phyloP scores from a whole-genome alignment of 2,797 vertebrate genomes.

The Galaxias olidus region DNA sequence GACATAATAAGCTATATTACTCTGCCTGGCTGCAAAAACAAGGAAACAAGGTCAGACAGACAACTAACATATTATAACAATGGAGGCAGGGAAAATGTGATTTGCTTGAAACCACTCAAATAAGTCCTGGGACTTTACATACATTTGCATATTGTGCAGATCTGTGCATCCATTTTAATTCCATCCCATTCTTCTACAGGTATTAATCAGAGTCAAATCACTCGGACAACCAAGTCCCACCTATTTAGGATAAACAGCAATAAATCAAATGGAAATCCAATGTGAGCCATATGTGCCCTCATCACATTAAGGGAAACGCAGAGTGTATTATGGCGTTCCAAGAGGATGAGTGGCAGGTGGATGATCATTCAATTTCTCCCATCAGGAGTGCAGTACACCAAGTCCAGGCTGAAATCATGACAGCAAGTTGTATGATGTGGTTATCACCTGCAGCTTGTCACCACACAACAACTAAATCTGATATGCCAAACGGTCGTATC shows the following conservation, averaged over 20 bases:
- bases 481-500: constrained; percentile 42
- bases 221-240: no score
- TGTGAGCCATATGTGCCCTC: constrained; percentile 9
- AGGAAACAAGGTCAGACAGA: constrained; percentile 40
- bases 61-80: constrained; percentile 6
- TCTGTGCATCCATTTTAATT: background rate
- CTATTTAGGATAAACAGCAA: constrained; percentile 5
- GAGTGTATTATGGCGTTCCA: constrained; percentile 8
- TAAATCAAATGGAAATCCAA: constrained; percentile 13
- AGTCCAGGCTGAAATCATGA: constrained; percentile 15
- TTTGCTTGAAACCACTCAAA: no score
- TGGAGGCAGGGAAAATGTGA: no score
- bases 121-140: no score
- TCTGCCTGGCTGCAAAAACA: constrained; percentile 38
- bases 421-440: constrained; percentile 33
- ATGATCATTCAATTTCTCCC: constrained; percentile 34
- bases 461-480: constrained; percentile 47
- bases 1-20: constrained; percentile 64
- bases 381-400: constrained; percentile 23
- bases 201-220: no score
- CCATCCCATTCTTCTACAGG: background rate
- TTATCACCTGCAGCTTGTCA: constrained; percentile 37
- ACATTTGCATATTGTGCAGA: no score
- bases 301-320: constrained; percentile 33
- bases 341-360: constrained; percentile 26